phyloP scores from a whole-genome alignment of 92 coral and sea anemone species.

The Parazoanthus atlanticus region DNA sequence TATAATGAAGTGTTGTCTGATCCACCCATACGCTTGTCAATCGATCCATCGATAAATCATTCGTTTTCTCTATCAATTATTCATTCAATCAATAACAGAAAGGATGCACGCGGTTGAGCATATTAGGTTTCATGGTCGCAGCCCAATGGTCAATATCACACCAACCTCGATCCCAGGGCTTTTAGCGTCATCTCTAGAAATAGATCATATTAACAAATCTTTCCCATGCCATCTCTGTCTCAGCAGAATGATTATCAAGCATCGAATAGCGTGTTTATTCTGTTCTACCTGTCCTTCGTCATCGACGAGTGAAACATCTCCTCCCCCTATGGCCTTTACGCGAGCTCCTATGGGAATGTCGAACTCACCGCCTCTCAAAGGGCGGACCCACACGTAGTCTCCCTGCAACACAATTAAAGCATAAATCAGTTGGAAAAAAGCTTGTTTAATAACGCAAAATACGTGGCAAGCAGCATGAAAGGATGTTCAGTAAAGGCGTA shows the following conservation, averaged over 20 bases:
- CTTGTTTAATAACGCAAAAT: neutral
- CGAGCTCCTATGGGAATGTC: conserved; percentile 89
- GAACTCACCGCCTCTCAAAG: conserved; percentile 55
- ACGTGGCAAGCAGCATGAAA: neutral
- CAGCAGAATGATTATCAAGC: too few relatives aligned
- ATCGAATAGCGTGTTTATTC: neutral
- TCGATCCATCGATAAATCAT: neutral
- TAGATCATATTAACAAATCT: too few relatives aligned
- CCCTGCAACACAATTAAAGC: conserved; percentile 58
- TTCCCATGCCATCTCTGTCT: too few relatives aligned
- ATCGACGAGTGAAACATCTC: conserved; percentile 73
- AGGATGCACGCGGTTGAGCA: too few relatives aligned
- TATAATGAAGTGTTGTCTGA: neutral
- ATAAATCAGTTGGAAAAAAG: neutral
- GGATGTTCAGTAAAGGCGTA: too few relatives aligned
- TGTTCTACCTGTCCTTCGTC: conserved; percentile 84
- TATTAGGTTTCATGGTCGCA: too few relatives aligned
- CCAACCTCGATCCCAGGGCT: neutral
- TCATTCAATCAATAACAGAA: neutral
- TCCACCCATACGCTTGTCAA: neutral
- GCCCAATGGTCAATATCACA: neutral
- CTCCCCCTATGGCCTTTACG: conserved; percentile 78
- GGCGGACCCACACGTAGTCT: conserved; percentile 89
- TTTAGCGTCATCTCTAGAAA: too few relatives aligned
- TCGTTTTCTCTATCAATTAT: too few relatives aligned